Evolutionary conservation across 1,140 invertebrate genomes (phyloP).

Genomic region (Drosophila gunungcola): DNA sequence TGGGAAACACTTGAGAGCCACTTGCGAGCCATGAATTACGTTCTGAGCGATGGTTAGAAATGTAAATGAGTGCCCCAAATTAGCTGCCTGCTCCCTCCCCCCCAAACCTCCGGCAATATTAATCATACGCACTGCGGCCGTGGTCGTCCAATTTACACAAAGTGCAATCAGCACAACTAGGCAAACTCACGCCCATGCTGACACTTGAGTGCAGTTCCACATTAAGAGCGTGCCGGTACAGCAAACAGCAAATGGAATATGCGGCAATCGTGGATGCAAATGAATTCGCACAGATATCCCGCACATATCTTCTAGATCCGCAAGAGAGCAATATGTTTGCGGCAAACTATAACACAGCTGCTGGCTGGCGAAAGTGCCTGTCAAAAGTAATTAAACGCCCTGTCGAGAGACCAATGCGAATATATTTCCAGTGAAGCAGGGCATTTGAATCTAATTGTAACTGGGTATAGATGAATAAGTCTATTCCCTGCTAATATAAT

Average conservation of each 20-base stretch:
- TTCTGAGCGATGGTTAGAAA: conserved; percentile 6
- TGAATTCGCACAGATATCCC: conserved; percentile 15
- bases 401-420: neutral
- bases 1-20: conserved; percentile 20
- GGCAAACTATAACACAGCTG: neutral
- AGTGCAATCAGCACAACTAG: conserved; percentile 36
- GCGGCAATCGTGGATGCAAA: conserved; percentile 27
- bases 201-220: conserved; percentile 16
- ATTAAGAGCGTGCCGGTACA: conserved; percentile 36
- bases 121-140: conserved; percentile 45
- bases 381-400: conserved; percentile 33
- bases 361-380: conserved; percentile 11
- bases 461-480: no score
- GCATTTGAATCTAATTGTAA: no score
- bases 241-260: conserved; percentile 20
- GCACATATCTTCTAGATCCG: conserved; percentile 10
- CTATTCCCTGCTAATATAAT: no score
- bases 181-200: neutral
- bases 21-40: conserved; percentile 32
- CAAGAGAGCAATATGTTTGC: conserved; percentile 24
- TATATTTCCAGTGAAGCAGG: conserved; percentile 2
- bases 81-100: conserved; percentile 4
- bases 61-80: conserved; percentile 22
- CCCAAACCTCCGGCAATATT: conserved; percentile 26
- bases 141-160: conserved; percentile 22